Evolutionary conservation across 2,888 invertebrate species (phyloP).

Genomic region (Andrena chrysosceles): DNA sequence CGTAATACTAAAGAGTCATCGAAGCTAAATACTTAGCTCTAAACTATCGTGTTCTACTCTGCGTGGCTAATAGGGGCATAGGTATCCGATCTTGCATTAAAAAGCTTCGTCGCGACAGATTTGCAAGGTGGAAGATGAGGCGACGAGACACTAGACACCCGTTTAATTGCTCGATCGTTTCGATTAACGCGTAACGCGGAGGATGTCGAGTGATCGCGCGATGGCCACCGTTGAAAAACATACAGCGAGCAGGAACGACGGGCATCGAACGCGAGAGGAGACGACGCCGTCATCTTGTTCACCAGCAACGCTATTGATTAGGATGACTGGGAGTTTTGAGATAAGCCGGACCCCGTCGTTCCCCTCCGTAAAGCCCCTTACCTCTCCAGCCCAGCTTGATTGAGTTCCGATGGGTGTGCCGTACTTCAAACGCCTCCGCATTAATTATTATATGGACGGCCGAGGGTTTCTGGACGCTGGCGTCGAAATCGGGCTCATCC

Average conservation of each 20-base stretch:
- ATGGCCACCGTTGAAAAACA: constrained; percentile 20
- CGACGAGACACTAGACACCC: background rate
- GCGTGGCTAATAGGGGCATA: background rate
- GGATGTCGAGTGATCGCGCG: constrained; percentile 1
- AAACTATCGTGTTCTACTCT: no score
- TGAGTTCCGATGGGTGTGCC: constrained; percentile 83
- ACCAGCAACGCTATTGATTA: constrained; percentile 79
- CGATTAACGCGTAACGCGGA: constrained; percentile 58
- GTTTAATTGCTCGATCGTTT: constrained; percentile 56
- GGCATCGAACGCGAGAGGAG: constrained; percentile 25
- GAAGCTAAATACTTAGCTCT: no score
- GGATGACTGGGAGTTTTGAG: constrained; percentile 80
- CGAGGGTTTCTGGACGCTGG: constrained; percentile 59
- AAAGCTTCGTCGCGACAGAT: constrained; percentile 31
- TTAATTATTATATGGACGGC: constrained; percentile 77
- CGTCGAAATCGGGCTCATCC: constrained; percentile 55
- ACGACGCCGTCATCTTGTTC: constrained; percentile 74
- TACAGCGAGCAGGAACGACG: constrained; percentile 26
- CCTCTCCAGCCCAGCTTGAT: constrained; percentile 77
- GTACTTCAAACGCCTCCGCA: constrained; percentile 81
- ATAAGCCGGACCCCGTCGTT: constrained; percentile 73
- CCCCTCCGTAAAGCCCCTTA: constrained; percentile 63
- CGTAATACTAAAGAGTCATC: background rate
- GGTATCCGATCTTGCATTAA: background rate
- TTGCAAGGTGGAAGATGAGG: constrained; percentile 17